Evolutionary conservation across 2,797 vertebrate genomes (phyloP).

Genomic region (Glyptemys insculpta): DNA sequence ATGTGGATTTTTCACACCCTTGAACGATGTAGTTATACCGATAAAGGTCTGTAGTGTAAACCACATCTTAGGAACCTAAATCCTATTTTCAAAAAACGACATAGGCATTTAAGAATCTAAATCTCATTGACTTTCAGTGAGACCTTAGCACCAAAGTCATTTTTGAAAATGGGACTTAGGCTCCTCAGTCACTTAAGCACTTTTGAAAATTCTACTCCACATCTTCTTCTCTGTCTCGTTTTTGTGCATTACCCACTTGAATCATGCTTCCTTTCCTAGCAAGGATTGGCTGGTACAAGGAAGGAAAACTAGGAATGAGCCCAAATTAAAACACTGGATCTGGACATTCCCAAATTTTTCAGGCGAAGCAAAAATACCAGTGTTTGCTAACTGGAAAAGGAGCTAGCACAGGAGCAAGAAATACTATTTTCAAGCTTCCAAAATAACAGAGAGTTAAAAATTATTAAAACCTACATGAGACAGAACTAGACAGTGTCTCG

Average conservation of each 20-base stretch:
- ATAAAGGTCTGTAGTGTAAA: background rate
- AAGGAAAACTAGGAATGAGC: background rate
- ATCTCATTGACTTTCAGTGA: background rate
- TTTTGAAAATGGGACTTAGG: background rate
- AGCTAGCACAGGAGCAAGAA: background rate
- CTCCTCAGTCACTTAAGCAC: background rate
- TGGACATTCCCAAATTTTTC: background rate
- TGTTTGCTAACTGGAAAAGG: background rate
- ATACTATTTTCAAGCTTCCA: slow-evolving; percentile 18
- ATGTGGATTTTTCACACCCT: background rate
- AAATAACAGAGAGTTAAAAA: background rate
- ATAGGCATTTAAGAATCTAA: background rate
- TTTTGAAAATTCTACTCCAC: background rate
- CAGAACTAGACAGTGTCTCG: background rate
- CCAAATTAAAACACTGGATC: background rate
- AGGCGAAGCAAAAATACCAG: background rate
- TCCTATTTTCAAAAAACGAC: background rate
- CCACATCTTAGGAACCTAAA: background rate
- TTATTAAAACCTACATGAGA: background rate
- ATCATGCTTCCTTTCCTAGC: background rate
- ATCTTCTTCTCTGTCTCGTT: background rate
- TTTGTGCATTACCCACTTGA: background rate
- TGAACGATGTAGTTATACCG: background rate
- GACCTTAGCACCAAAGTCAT: background rate
- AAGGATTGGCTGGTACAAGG: background rate